Percentiles rank a stretch among this genome's conserved stretches.
phyloP scores from a whole-genome alignment of 2,888 invertebrate genomes.

The Platypus cylindrus region DNA sequence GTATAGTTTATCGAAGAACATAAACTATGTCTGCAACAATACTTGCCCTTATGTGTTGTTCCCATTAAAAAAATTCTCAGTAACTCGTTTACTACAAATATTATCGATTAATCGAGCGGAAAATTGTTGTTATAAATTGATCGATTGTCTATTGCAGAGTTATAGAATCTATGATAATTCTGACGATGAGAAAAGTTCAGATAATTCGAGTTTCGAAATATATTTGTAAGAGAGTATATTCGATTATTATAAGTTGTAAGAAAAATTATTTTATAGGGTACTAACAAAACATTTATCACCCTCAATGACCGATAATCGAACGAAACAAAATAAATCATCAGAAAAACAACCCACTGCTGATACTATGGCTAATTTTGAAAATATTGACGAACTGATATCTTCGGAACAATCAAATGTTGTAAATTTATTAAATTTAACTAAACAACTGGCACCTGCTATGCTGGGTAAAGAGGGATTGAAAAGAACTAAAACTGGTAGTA shows the following conservation, averaged over 20 bases:
- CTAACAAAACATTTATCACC: slow-evolving; percentile 59
- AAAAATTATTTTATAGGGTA: slow-evolving; percentile 44
- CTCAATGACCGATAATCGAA: slow-evolving; percentile 29
- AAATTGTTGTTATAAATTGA: slow-evolving; percentile 56
- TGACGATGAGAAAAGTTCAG: slow-evolving; percentile 40
- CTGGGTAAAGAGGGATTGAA: slow-evolving; percentile 49
- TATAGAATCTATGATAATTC: slow-evolving; percentile 47
- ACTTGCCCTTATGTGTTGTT: slow-evolving; percentile 60
- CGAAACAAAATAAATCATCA: slow-evolving; percentile 10
- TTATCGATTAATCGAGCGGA: slow-evolving; percentile 56
- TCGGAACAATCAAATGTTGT: slow-evolving; percentile 56
- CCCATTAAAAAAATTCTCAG: slow-evolving; percentile 57
- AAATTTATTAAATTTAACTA: slow-evolving; percentile 45
- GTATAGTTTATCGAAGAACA: slow-evolving; percentile 37
- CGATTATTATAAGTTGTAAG: no score
- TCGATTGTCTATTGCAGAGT: slow-evolving; percentile 53
- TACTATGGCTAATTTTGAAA: slow-evolving; percentile 35
- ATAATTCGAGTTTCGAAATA: slow-evolving; percentile 58
- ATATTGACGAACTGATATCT: slow-evolving; percentile 46
- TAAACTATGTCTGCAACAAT: slow-evolving; percentile 57
- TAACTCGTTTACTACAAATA: slow-evolving; percentile 63
- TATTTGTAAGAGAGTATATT: slow-evolving; percentile 57
- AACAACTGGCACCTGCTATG: slow-evolving; percentile 45
- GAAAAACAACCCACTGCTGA: slow-evolving; percentile 20
- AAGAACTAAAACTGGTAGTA: slow-evolving; percentile 34